Conservation (phyloP, 2,888 invertebrate species). For the Drosophila neonasuta region DNA sequence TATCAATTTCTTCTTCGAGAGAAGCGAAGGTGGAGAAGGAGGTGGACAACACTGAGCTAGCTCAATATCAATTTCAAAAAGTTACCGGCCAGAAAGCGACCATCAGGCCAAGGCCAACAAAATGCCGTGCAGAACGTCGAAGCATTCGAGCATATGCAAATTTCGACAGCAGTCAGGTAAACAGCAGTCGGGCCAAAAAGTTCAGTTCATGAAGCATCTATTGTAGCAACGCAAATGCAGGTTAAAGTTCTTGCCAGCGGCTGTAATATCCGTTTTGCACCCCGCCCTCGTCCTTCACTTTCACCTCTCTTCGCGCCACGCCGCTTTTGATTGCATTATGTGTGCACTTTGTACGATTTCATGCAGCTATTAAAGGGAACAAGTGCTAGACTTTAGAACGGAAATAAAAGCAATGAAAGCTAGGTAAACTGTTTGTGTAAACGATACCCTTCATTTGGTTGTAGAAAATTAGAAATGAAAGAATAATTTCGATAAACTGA, state of each 20-base stretch:
- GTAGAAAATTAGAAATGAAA: too few species aligned
- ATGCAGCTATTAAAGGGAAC: neutral
- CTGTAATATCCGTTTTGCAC: neutral
- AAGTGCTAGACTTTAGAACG: constrained; percentile 2
- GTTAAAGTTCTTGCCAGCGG: constrained; percentile 7
- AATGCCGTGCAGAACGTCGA: constrained; percentile 27
- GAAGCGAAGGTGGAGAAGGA: neutral
- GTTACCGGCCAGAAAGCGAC: constrained; percentile 17
- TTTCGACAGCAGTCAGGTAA: constrained; percentile 9
- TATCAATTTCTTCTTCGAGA: constrained; percentile 33
- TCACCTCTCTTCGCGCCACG: neutral
- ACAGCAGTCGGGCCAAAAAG: constrained; percentile 16
- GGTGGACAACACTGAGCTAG: constrained; percentile 5
- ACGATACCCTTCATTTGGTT: neutral
- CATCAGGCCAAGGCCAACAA: constrained; percentile 44
- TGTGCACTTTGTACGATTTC: constrained; percentile 16
- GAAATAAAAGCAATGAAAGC: neutral
- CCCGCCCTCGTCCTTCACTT: neutral
- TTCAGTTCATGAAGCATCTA: constrained; percentile 15
- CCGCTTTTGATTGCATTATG: constrained; percentile 22
- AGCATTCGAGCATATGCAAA: constrained; percentile 39
- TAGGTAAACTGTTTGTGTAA: neutral
- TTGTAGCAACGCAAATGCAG: constrained; percentile 11
- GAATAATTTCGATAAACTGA: too few species aligned
- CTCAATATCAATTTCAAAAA: constrained; percentile 52